phyloP scores from a whole-genome alignment of 2,888 invertebrate species.

The Agrenia bidenticulata region DNA sequence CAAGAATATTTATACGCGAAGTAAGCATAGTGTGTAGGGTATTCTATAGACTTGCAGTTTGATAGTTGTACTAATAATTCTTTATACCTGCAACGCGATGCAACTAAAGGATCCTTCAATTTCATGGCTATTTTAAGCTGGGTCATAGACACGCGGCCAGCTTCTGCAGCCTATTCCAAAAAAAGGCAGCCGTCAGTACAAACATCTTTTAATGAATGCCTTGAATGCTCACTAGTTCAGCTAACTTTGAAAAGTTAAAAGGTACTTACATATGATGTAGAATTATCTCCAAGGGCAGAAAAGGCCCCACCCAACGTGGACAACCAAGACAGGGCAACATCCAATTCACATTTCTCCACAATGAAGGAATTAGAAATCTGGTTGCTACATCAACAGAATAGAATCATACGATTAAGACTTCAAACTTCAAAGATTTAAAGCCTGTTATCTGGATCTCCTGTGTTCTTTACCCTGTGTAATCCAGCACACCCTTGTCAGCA shows the following conservation, averaged over 20 bases:
- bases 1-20: no score
- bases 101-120: slow-evolving; percentile 77
- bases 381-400: slow-evolving; percentile 40
- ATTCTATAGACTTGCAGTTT: no score
- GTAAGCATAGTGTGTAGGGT: no score
- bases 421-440: no score
- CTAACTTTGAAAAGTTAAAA: not conserved
- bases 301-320: slow-evolving; percentile 96
- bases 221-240: no score
- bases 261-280: slow-evolving; percentile 71
- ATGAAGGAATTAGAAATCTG: slow-evolving; percentile 34
- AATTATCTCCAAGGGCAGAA: slow-evolving; percentile 90
- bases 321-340: slow-evolving; percentile 86
- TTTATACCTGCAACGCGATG: slow-evolving; percentile 76
- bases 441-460: not conserved
- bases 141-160: slow-evolving; percentile 80
- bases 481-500: no score
- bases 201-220: no score
- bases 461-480: not conserved
- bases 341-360: slow-evolving; percentile 63
- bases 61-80: no score
- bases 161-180: slow-evolving; percentile 82
- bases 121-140: slow-evolving; percentile 79
- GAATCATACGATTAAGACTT: no score
- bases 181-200: not conserved